Evolutionary conservation across 2,797 vertebrate species (phyloP).

Genomic region (Amazona ochrocephala): DNA sequence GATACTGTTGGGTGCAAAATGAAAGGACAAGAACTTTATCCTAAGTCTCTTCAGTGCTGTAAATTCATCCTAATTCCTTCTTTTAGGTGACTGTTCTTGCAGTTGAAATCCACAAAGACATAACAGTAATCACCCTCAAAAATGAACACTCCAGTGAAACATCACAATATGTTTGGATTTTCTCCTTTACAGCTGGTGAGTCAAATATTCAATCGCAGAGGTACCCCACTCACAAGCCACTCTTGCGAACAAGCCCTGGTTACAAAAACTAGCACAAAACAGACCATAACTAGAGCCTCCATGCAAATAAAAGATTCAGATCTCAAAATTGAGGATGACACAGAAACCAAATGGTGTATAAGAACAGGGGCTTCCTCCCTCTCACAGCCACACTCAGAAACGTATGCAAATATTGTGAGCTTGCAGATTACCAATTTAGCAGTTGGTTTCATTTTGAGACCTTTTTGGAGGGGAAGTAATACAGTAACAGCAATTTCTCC

Average conservation of each 20-base stretch:
- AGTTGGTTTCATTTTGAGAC: slow-evolving; percentile 50
- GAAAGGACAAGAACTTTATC: background rate
- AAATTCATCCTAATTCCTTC: background rate
- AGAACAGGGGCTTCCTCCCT: background rate
- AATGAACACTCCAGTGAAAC: background rate
- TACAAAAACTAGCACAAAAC: background rate
- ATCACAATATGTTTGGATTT: background rate
- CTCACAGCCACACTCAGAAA: background rate
- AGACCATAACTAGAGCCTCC: background rate
- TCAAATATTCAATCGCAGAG: background rate
- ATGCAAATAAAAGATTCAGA: background rate
- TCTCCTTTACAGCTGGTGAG: background rate
- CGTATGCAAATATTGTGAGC: slow-evolving; percentile 20
- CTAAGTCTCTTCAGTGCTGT: background rate
- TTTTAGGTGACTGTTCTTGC: background rate
- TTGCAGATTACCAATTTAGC: slow-evolving; percentile 41
- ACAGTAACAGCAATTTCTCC: slow-evolving; percentile 45
- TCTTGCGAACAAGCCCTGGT: background rate
- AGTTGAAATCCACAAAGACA: background rate
- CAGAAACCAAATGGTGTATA: slow-evolving; percentile 20
- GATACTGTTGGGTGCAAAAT: background rate
- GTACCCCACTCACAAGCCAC: background rate
- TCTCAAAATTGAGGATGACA: background rate
- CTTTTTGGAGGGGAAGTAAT: slow-evolving; percentile 55
- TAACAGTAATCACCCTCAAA: background rate